These are phyloP conservation scores for Drymodes brunneopygia DNA, from an alignment of 2,113 vertebrate genomes.

Conservation along the genomic window DNA sequence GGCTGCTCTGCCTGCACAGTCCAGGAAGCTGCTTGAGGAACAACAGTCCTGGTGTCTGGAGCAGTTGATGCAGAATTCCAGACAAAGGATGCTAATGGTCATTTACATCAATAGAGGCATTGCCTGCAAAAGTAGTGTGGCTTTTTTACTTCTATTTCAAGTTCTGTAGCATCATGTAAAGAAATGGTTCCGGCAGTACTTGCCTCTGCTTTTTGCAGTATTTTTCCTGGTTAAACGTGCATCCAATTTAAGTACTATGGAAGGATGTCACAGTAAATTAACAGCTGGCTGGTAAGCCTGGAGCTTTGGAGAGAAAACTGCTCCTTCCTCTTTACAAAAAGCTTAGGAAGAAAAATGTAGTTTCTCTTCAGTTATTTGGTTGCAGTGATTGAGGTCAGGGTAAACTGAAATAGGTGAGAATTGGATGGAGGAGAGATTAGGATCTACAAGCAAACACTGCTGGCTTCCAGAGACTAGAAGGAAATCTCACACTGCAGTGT, in stretches of 20 bases:
- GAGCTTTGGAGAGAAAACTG: not conserved
- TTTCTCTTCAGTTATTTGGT: not conserved
- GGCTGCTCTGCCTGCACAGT: not conserved
- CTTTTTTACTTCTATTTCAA: not conserved
- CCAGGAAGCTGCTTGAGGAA: not conserved
- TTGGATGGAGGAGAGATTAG: not conserved
- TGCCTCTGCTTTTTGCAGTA: not conserved
- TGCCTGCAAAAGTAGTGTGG: not conserved
- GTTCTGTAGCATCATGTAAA: not conserved
- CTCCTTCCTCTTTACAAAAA: not conserved
- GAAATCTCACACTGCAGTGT: not conserved
- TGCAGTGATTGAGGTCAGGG: not conserved
- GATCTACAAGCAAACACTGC: not conserved
- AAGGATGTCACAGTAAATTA: slow-evolving; percentile 10
- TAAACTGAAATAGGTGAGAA: not conserved
- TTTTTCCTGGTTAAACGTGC: not conserved
- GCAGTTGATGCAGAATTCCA: fast-evolving
- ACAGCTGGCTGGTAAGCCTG: not conserved
- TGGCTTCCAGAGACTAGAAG: not conserved
- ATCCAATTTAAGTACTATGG: not conserved
- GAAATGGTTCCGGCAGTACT: not conserved
- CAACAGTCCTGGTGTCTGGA: not conserved
- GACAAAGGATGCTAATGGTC: not conserved
- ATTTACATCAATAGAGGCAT: not conserved
- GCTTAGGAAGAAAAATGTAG: not conserved